phyloP scores from a whole-genome alignment of 2,113 vertebrate species.

The Channa maculata region DNA sequence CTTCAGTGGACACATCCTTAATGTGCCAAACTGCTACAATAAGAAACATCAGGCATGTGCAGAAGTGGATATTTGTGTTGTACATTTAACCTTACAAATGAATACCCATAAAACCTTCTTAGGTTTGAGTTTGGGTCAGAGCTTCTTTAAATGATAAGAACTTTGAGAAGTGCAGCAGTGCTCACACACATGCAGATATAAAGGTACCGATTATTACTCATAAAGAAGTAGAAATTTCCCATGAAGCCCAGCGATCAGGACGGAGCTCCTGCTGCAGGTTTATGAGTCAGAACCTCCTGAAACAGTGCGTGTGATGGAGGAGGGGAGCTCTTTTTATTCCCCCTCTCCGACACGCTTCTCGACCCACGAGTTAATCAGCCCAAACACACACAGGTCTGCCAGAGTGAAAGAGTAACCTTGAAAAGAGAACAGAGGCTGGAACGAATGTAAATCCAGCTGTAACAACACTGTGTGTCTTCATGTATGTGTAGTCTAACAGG shows the following conservation, averaged over 20 bases:
- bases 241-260: slow-evolving; percentile 29
- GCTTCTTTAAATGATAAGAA: too few species aligned
- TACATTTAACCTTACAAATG: too few species aligned
- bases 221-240: neutral
- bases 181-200: too few species aligned
- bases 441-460: slow-evolving; percentile 47
- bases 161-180: too few species aligned
- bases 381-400: slow-evolving; percentile 49
- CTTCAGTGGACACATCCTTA: too few species aligned
- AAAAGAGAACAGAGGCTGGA: slow-evolving; percentile 35
- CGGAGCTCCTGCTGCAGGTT: slow-evolving; percentile 22
- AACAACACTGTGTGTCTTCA: slow-evolving; percentile 1
- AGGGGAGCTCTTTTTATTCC: slow-evolving; percentile 42
- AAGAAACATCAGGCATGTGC: too few species aligned
- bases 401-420: slow-evolving; percentile 68
- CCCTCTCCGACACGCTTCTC: slow-evolving; percentile 46
- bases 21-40: too few species aligned
- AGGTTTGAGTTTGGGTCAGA: too few species aligned
- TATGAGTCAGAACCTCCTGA: slow-evolving; percentile 44
- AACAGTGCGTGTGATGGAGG: slow-evolving; percentile 13
- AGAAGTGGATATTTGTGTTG: too few species aligned
- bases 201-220: neutral
- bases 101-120: too few species aligned
- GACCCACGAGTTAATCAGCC: slow-evolving; percentile 37
- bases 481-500: neutral